Conservation (phyloP, 1,140 invertebrate species). For the Drosophila trapezifrons region DNA sequence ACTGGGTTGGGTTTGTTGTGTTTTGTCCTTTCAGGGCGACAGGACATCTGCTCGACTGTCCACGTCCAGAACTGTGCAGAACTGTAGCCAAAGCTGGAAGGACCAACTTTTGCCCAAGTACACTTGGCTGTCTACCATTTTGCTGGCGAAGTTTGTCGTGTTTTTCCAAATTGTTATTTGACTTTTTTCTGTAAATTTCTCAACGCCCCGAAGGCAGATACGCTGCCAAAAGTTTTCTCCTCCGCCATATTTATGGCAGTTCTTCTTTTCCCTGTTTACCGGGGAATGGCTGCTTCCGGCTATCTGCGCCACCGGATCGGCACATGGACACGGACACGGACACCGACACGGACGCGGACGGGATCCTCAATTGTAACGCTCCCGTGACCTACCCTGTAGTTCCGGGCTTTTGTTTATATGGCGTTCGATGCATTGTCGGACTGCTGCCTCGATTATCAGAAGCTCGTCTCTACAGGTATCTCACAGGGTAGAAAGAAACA, state of each 20-base stretch:
- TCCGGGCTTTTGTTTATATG: constrained; percentile 99
- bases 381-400: constrained; percentile 99
- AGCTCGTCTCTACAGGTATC: constrained; percentile 99
- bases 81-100: constrained; percentile 55
- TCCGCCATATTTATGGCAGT: constrained; percentile 72
- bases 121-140: constrained; percentile 46
- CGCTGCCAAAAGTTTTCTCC: constrained; percentile 57
- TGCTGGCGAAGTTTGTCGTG: constrained; percentile 55
- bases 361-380: constrained; percentile 85
- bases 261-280: constrained; percentile 44
- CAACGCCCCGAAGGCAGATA: constrained; percentile 59
- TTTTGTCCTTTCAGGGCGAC: constrained; percentile 41
- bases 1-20: constrained; percentile 9
- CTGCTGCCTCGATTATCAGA: constrained; percentile 90
- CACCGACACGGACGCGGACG: background rate
- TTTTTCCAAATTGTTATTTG: constrained; percentile 77
- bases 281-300: constrained; percentile 39
- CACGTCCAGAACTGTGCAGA: constrained; percentile 26
- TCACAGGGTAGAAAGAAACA: constrained; percentile 89
- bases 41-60: constrained; percentile 73
- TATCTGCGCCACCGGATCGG: constrained; percentile 25
- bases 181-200: constrained; percentile 62
- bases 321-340: background rate
- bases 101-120: constrained; percentile 71
- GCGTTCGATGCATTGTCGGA: constrained; percentile 78